Conservation (phyloP, 2,888 invertebrate genomes). For the Perizoma affinitatum region DNA sequence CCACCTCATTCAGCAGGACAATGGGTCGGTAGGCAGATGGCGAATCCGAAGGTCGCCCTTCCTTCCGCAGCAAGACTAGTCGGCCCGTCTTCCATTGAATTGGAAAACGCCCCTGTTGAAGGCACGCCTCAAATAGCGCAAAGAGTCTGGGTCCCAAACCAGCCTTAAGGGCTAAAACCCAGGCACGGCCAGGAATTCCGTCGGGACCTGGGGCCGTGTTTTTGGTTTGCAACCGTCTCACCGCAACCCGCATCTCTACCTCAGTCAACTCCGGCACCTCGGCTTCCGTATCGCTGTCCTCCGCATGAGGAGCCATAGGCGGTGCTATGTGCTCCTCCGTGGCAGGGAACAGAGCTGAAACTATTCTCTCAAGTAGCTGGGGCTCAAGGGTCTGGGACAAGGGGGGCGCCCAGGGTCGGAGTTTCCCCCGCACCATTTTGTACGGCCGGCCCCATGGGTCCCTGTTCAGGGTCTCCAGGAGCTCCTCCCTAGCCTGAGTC, state of each 20-base stretch:
- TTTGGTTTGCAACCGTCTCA: no score
- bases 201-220: no score
- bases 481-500: neutral
- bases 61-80: neutral
- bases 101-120: neutral
- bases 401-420: slow-evolving; percentile 10
- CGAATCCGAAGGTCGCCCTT: neutral
- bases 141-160: neutral
- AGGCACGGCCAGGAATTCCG: neutral
- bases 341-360: neutral
- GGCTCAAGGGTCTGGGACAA: neutral
- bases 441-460: slow-evolving; percentile 15
- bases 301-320: neutral
- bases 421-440: neutral
- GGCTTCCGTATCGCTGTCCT: no score
- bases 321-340: neutral
- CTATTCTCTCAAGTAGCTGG: neutral
- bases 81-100: neutral
- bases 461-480: slow-evolving; percentile 1
- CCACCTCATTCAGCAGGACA: neutral
- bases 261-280: no score
- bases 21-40: no score
- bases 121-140: neutral
- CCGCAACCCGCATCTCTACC: no score
- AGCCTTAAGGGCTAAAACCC: neutral